A percentile compares a stretch with the other conserved stretches of the same genome.
Conservation (phyloP, 2,888 invertebrate species). For the Stictocephala bisonia region DNA sequence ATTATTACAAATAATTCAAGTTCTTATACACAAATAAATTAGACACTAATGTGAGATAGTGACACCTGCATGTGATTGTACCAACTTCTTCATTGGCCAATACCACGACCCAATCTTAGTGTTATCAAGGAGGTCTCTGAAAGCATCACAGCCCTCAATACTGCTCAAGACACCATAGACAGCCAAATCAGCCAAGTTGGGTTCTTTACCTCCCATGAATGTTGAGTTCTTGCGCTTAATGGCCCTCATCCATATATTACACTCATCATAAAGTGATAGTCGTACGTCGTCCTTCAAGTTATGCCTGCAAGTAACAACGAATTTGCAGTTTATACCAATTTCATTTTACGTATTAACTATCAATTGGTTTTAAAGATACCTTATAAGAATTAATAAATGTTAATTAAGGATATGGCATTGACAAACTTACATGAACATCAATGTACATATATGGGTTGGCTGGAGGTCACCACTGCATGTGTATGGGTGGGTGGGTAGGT, state of each 20-base stretch:
- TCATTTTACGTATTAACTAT: too few relatives aligned
- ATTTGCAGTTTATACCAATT: too few relatives aligned
- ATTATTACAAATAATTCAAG: too few relatives aligned
- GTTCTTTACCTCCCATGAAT: conserved; percentile 89
- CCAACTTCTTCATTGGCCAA: conserved; percentile 71
- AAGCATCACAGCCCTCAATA: conserved; percentile 93
- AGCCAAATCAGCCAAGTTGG: conserved; percentile 92
- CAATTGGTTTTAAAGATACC: too few relatives aligned
- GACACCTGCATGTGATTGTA: conserved; percentile 13
- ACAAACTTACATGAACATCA: too few relatives aligned
- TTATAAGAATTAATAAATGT: too few relatives aligned
- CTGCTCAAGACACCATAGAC: conserved; percentile 92
- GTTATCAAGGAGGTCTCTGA: conserved; percentile 79
- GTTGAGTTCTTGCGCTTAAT: conserved; percentile 75
- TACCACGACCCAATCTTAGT: conserved; percentile 86
- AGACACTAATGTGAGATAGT: too few relatives aligned
- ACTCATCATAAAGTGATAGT: conserved; percentile 88
- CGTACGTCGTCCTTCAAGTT: conserved; percentile 89
- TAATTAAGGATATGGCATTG: too few relatives aligned
- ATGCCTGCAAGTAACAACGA: conserved; percentile 75
- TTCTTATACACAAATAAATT: too few relatives aligned
- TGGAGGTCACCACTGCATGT: too few relatives aligned
- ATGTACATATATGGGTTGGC: too few relatives aligned
- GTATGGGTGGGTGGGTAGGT: too few relatives aligned
- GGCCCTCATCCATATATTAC: conserved; percentile 81